Base-by-base conservation (phyloP, 2,113 vertebrate genomes). In the Oreochromis aureus region DNA sequence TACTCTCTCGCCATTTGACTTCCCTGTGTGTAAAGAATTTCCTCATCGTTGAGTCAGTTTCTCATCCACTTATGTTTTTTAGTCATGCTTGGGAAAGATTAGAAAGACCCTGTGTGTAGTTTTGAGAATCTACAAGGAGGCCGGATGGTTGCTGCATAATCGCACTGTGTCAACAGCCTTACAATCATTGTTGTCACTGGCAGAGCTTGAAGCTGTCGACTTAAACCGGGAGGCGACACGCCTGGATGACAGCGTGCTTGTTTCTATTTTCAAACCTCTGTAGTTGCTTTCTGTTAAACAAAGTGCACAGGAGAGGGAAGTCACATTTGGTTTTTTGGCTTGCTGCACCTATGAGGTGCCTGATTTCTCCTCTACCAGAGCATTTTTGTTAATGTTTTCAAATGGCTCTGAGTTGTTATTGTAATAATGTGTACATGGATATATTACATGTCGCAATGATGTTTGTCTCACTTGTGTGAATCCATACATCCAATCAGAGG, bases 151-250 rank as follows among this genome's bases (percentile, higher is more conserved):
- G 48, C 83, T 53, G 84, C 53, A 19, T 83, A 87, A 90, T 92
- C 54, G 2, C 80, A 19, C 83, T 83, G 73, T 87, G 83, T 93
- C 91, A 94, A 87, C 92, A 86, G 83, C 46, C 36, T 83, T 87
- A 83, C 83, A 90, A 48, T 88, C 80, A 83, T 84, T 89, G 90
- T 94, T 93, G 86, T 89, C 89, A 54, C 32, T 88, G 76, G 55
- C 84, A 80, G 81, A 86, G 82, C 61, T 79, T 22, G 6, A 85
- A 36, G 87, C 34, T 71, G 32, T 78, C 32, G 3, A 30, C 81
- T 85, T 83, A 63, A 88, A 81, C 59, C 1, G 1, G 34, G 80
- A 89, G 46, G 80, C 16, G 86, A 90, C 87, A 80, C 34, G 55
- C 87, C 84, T 79, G 66, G 76, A 81, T 87, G 85, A 89, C 51